Percentiles rank a stretch among this genome's conserved stretches.
These are phyloP conservation scores for Syrphus vitripennis DNA, from an alignment of 2,888 invertebrate genomes.

Conservation along the genomic window DNA sequence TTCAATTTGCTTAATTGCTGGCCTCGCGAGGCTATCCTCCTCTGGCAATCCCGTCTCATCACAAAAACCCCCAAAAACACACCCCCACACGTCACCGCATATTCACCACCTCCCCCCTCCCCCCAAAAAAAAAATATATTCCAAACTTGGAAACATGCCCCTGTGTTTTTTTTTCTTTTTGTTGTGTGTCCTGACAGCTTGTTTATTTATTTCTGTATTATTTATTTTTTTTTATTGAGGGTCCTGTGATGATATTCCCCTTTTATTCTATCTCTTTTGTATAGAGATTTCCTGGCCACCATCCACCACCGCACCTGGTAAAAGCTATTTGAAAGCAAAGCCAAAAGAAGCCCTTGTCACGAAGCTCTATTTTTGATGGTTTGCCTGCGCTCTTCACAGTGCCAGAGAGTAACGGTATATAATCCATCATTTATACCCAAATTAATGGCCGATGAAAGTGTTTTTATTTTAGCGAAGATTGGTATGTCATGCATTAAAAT, in stretches of 20 bases:
- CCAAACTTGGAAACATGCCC: slow-evolving; percentile 25
- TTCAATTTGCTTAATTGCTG: slow-evolving; percentile 70
- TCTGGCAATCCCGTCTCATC: background rate
- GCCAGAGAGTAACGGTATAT: background rate
- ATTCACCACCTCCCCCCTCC: background rate
- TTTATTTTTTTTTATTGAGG: background rate
- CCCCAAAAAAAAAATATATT: slow-evolving; percentile 52
- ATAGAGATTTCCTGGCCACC: background rate
- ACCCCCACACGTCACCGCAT: no score
- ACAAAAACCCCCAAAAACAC: background rate
- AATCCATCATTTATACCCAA: slow-evolving; percentile 64
- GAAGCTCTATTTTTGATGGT: background rate
- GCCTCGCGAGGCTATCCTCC: slow-evolving; percentile 28
- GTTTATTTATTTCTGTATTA: slow-evolving; percentile 40
- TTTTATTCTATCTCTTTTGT: background rate
- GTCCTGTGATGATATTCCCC: background rate
- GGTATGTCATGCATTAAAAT: slow-evolving; percentile 56
- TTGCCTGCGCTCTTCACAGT: background rate
- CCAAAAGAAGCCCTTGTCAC: slow-evolving; percentile 14
- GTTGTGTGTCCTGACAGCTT: slow-evolving; percentile 33
- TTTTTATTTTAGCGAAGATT: slow-evolving; percentile 41
- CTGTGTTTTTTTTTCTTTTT: background rate
- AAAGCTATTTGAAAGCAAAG: background rate
- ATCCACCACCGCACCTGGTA: no score
- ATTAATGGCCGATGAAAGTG: slow-evolving; percentile 64